Base-by-base conservation (phyloP, 2,113 vertebrate genomes). In the Hyla sarda region DNA sequence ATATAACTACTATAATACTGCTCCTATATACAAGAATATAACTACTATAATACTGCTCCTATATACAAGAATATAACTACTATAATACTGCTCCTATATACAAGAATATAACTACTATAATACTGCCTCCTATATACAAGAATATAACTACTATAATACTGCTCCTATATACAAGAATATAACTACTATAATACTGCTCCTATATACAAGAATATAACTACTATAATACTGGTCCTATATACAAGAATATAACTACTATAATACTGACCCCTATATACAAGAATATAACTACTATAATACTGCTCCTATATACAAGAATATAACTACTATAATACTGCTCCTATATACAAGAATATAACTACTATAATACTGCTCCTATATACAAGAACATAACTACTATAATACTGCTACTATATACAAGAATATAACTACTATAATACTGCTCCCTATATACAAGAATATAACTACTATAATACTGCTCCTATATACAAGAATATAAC, bases 341-440 rank as follows among this genome's bases (percentile, higher is more conserved):
- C 65, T 69, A 69, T 34, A 13, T 69, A 69, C 65, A 69, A 34
- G 65, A 34, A 69, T 69, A 69, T 69, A 69, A 69, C 65, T 69
- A 69, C 28, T 71, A 71, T 71, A 71, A 71, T 37, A 71, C 34
- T 37, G 32, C 67, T 4, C 67, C 67, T 41, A 71, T 71, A 16
- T 71, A 37, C 67, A 71, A 25, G 58, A 25, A 60, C 25, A 60
- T 60, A n/a, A 60, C 23, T 28, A 25, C 58, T 60, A 58, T n/a
- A 60, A 60, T 60, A 60, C n/a, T 25, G n/a, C 58, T 12, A 23
- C 23, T 28, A 60, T 28, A 3, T 60, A 60, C 58, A 60, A 25
- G 58, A 60, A 60, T 60, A 60, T 60, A 60, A 60, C 58, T 60
- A 60, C 58, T 60, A 58, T n/a, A 60, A 60, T 60, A 60, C n/a